Evolutionary conservation across 1,140 invertebrate genomes (phyloP), one percentile per base, ranked within the genome.

Genomic region (Battus philenor): DNA sequence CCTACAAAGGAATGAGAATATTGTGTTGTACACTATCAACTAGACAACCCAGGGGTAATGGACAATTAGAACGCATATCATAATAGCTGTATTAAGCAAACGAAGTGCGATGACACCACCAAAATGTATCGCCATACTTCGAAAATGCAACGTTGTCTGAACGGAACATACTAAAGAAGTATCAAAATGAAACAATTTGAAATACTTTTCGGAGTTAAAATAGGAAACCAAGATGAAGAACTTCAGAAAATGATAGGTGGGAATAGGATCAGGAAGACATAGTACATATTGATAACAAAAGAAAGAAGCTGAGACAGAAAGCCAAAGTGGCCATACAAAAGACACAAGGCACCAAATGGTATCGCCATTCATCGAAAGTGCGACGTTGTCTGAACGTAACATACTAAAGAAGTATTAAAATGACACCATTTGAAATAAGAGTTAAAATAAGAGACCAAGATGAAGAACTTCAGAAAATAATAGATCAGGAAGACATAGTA

Each of bases 31-130:
- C 1, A 48, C 18, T 2, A 51, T 59, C 52, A 2, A 36, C 69
- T n/a, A 69, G 67, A 4, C 41, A 67, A 9, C 2, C 24, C 2
- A 27, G 24, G n/a, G 24, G 24, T n/a, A 76, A 73, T 34, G 68
- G 64, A 1, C 66, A 70, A 39, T 48, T 70, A 1, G 64, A 54
- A 34, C 11, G 38, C 0, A 18, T 54, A 43, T 6, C 18, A 20
- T 20, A 2, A 20, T 20, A 20, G 2, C 18, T 3, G 18, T 20
- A 6, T 6, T 20, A 15, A 43, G 38, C 7, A 53, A 53, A 10
- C n/a, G 47, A 6, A 47, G 50, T 15, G 38, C 44, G 11, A 38
- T 44, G 44, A 15, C 34, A 3, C 30, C 24, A 17, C 12, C 6
- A 1, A 6, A 13, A 9, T 53, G 50, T 47, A 53, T 16, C 34